phyloP scores from a whole-genome alignment of 2,113 vertebrate genomes.

The Ptyas mucosa region DNA sequence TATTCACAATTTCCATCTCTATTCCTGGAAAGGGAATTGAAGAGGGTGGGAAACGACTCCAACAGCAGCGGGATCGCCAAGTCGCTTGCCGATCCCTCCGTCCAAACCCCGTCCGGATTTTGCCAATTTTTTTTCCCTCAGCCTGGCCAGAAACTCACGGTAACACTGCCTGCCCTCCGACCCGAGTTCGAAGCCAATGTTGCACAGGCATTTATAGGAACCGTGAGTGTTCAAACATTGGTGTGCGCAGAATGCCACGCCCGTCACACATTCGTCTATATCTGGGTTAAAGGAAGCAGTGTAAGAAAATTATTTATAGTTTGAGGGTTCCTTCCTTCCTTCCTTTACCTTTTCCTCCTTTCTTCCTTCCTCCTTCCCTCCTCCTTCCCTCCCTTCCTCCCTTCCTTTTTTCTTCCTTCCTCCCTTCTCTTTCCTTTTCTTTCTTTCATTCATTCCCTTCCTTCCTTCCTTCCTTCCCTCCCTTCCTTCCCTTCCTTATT shows the following conservation, averaged over 20 bases:
- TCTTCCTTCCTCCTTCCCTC: no score
- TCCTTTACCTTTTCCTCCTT: no score
- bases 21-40: slow-evolving; percentile 73
- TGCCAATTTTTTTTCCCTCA: not conserved
- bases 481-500: no score
- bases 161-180: slow-evolving; percentile 86
- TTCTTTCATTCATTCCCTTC: no score
- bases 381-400: no score
- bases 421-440: no score
- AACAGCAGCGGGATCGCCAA: not conserved
- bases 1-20: slow-evolving; percentile 96
- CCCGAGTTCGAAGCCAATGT: slow-evolving; percentile 85
- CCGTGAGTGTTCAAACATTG: slow-evolving; percentile 87
- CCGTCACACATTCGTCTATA: slow-evolving; percentile 79
- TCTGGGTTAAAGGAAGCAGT: slow-evolving; percentile 67
- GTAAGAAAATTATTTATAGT: not conserved
- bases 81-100: no score
- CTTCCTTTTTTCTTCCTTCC: no score
- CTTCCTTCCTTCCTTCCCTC: no score
- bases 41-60: not conserved
- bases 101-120: not conserved
- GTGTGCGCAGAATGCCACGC: slow-evolving; percentile 77
- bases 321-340: not conserved
- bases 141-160: slow-evolving; percentile 75
- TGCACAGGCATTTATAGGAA: slow-evolving; percentile 85